A percentile compares a stretch with the other conserved stretches of the same genome.
These are phyloP conservation scores for Ophioninae sp. DNA, from an alignment of 2,888 invertebrate genomes.

Conservation along the genomic window DNA sequence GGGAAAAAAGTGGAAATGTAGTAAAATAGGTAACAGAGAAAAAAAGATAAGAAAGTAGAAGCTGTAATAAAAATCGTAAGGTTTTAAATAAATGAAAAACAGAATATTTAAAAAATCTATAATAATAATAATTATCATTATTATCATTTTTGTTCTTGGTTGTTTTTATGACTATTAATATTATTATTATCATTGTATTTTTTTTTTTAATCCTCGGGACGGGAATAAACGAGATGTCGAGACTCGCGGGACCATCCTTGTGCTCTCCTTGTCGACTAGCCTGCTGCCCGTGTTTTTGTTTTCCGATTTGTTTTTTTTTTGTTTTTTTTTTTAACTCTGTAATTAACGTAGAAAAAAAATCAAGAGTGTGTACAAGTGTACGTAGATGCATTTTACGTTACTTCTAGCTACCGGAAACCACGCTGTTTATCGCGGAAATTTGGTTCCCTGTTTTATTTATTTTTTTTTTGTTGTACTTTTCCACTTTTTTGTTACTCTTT, in stretches of 20 bases:
- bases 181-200: conserved; percentile 12
- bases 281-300: conserved; percentile 46
- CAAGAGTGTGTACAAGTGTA: conserved; percentile 45
- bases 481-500: conserved; percentile 14
- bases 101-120: too few relatives aligned
- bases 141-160: too few relatives aligned
- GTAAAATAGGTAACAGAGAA: too few relatives aligned
- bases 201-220: conserved; percentile 28
- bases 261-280: conserved; percentile 62
- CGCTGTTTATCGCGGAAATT: conserved; percentile 32
- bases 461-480: not conserved
- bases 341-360: conserved; percentile 52
- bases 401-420: conserved; percentile 60
- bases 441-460: conserved; percentile 31
- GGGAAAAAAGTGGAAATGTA: too few relatives aligned
- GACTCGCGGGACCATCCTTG: conserved; percentile 49
- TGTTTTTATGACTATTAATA: too few relatives aligned
- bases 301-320: too few relatives aligned
- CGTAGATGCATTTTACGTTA: conserved; percentile 16
- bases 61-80: too few relatives aligned
- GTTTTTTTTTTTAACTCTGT: conserved; percentile 31
- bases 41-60: too few relatives aligned
- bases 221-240: conserved; percentile 27
- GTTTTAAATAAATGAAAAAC: too few relatives aligned
- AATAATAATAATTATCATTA: too few relatives aligned